Base-by-base conservation (phyloP, 2,113 vertebrate genomes). In the Elephantulus edwardii region DNA sequence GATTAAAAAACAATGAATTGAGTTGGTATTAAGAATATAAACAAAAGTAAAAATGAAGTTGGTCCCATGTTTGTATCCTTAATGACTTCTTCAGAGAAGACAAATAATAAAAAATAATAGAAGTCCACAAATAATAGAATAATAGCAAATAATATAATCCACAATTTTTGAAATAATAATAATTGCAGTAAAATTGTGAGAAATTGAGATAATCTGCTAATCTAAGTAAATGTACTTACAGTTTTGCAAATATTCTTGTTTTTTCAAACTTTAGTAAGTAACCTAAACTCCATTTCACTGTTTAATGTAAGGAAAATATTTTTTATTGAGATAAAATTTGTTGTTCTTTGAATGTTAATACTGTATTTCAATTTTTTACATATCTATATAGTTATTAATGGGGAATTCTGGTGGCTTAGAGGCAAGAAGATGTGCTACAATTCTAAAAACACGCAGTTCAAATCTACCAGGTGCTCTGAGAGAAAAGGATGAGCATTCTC, bases 241-340 rank as follows among this genome's bases (percentile, higher is more conserved):
- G 38, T 56, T 8, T 94, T 92, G 68, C 58, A 44, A 71, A 86
- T 40, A 38, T 94, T 86, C 22, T 93, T 81, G 56, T 66, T 5
- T 4, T 28, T 64, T 86, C 19, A 56, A 93, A 93, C 76, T 77
- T 64, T 38, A 79, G 16, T 93, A 92, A 62, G 6, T 77, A 83
- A 82, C 2, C 46, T 10, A 0, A 46, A 12, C 42, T 83, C 2
- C 60, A 85, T 33, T 92, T 71, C 54, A 81, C 14, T 64, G 77
- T 83, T 74, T 84, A 10, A 52, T 64, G 68, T 92, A 56, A 72
- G 91, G 24, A 19, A 46, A 20, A 38, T 38, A 6, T 35, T 48
- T n/a, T 38, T 83, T 56, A 17, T 72, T 87, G 52, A 82, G 78
- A 88, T 4, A 87, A 62, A 79, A 71, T 52, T 82, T 88, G 12